Base-by-base conservation (phyloP, 23 tunicate species). In the Trididemnum nubilum region DNA sequence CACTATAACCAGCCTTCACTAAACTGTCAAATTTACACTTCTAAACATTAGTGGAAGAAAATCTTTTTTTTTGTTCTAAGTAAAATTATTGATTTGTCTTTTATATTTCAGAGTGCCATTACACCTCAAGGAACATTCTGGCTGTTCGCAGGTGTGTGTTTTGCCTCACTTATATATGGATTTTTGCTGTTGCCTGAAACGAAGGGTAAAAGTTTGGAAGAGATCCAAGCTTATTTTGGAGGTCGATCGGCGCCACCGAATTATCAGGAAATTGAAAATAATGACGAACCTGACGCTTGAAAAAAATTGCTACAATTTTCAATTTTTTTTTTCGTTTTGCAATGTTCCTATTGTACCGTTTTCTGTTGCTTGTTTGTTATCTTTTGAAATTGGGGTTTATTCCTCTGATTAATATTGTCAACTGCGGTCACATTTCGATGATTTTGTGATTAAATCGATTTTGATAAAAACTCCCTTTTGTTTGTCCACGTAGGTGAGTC, bases 71-170 rank as follows among this genome's bases (percentile, higher is more conserved):
- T 4, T 31, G 25, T 61, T 61, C 67, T 12, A n/a, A 3, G 3
- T 15, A 22, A 21, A 24, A 61, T n/a, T 61, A 3, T 61, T 61
- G 67, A 3, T 3, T 12, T 24, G 22, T 61, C 67, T 21, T 61
- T 32, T 67, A 33, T 4, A 7, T 52, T 54, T 2, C 72, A 87
- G 97, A 34, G 31, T 15, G 82, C 78, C 2, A 69, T 87, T 67
- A 87, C 97, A 27, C 61, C 79, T 0, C 87, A 87, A 78, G 97
- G 92, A 9, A 79, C 97, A 7, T 92, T 77, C 35, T 84, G 97
- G 92, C 44, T 92, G 25, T 92, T 92, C 60, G 79, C 77, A 1
- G 97, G 82, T 33, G 78, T 92, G 0, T 87, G 92, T 51, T 1
- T 82, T 7, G 3, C 82, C 9, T 37, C 84, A 18, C 24, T 92